phyloP scores from a whole-genome alignment of 2,888 invertebrate genomes.

The Drosophila melanocephala region DNA sequence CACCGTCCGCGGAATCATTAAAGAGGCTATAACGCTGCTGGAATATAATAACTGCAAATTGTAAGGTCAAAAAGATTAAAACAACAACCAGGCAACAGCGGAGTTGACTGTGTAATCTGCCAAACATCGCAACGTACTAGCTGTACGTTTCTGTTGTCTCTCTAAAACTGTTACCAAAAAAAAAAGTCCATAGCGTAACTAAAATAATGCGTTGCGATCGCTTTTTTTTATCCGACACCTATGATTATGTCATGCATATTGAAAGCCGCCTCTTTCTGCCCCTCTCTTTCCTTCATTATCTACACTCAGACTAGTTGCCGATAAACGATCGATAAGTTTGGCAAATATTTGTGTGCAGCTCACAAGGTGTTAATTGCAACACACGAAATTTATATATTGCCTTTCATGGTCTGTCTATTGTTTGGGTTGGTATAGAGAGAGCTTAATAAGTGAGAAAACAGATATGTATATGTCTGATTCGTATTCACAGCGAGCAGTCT shows the following conservation, averaged over 20 bases:
- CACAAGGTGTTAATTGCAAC: slow-evolving; percentile 72
- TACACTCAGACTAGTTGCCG: slow-evolving; percentile 58
- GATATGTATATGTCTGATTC: neutral
- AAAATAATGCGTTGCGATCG: slow-evolving; percentile 16
- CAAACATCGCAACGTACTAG: slow-evolving; percentile 54
- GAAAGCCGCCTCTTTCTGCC: slow-evolving; percentile 8
- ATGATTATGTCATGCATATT: slow-evolving; percentile 33
- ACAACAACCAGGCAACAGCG: slow-evolving; percentile 31
- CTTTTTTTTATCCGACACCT: neutral
- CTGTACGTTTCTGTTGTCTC: neutral
- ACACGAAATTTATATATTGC: slow-evolving; percentile 62
- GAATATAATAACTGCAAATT: slow-evolving; percentile 32
- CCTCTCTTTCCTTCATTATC: slow-evolving; percentile 3
- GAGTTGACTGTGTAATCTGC: slow-evolving; percentile 18
- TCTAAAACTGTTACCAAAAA: slow-evolving; percentile 1
- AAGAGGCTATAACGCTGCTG: slow-evolving; percentile 8
- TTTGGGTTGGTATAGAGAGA: neutral
- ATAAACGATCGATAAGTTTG: slow-evolving; percentile 68
- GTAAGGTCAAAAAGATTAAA: slow-evolving; percentile 29
- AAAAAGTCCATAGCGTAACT: slow-evolving; percentile 1
- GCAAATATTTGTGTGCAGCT: slow-evolving; percentile 69
- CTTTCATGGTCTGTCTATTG: slow-evolving; percentile 43
- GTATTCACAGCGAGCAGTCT: neutral
- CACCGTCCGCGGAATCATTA: neutral
- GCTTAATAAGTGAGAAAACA: neutral